Percentiles rank a stretch among this genome's conserved stretches.
Conservation (phyloP, 2,113 vertebrate species). For the Lycaon pictus region DNA sequence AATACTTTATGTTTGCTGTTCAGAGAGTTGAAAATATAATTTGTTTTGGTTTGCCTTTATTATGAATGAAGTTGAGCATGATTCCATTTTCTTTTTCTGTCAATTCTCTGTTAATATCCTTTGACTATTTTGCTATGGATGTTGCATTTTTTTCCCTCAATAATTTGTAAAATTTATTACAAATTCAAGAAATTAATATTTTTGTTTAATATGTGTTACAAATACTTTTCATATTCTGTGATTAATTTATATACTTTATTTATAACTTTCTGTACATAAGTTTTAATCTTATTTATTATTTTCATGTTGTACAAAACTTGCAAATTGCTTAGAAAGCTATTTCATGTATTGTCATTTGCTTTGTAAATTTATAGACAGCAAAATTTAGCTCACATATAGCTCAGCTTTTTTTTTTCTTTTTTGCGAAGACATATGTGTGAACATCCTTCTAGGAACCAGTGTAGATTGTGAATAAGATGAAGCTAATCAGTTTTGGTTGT, state of each 20-base stretch:
- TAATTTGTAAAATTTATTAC: constrained; percentile 36
- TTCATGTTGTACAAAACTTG: not conserved
- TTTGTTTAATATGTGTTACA: not conserved
- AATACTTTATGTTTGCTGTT: constrained; percentile 8
- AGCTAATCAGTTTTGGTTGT: not conserved
- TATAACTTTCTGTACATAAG: not conserved
- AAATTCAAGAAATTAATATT: constrained; percentile 29
- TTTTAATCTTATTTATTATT: constrained; percentile 1
- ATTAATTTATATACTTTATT: not conserved
- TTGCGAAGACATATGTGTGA: not conserved
- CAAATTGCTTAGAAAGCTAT: constrained; percentile 13
- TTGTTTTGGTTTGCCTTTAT: not conserved
- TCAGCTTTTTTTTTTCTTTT: not conserved
- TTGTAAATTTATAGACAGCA: not conserved
- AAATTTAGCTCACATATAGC: constrained; percentile 10
- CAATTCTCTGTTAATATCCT: not conserved
- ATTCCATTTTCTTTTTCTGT: not conserved
- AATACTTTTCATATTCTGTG: constrained; percentile 33
- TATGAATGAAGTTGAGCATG: constrained; percentile 5
- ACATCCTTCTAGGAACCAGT: not conserved
- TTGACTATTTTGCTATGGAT: not conserved
- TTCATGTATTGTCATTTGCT: not conserved
- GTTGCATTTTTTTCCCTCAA: not conserved
- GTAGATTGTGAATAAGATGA: not conserved
- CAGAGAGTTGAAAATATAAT: not conserved